Evolutionary conservation across 2,113 vertebrate genomes (phyloP).

Genomic region (Montifringilla adamsi): DNA sequence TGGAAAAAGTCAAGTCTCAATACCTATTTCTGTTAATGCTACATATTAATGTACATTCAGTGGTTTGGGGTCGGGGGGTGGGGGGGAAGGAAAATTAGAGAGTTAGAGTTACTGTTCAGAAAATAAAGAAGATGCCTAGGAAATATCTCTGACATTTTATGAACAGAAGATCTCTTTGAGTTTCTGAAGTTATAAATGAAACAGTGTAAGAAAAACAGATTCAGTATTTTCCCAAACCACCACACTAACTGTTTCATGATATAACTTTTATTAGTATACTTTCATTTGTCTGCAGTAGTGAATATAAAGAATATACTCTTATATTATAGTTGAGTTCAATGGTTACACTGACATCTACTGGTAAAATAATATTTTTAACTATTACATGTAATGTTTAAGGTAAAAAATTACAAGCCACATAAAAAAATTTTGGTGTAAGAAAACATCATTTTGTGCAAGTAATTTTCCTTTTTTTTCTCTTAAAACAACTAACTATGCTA

Average conservation of each 20-base stretch:
- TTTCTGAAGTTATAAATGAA: background rate
- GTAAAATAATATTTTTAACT: conserved; percentile 24
- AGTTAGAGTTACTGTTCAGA: background rate
- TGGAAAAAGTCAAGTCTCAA: background rate
- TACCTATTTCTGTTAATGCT: background rate
- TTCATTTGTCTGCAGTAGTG: background rate
- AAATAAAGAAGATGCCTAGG: conserved; percentile 27
- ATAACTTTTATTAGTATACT: conserved; percentile 26
- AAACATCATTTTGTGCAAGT: background rate
- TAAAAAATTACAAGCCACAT: background rate
- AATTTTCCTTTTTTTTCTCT: background rate
- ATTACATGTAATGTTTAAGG: background rate
- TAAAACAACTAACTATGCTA: background rate
- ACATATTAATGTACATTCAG: background rate
- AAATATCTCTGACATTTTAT: background rate
- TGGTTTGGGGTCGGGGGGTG: background rate
- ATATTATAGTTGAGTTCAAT: conserved; percentile 40
- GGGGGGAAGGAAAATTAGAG: background rate
- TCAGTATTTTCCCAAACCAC: background rate
- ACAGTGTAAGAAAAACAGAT: background rate
- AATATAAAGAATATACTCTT: background rate
- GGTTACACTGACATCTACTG: conserved; percentile 79
- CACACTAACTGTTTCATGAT: background rate
- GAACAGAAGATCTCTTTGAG: background rate
- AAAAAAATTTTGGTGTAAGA: background rate